Percentiles rank a stretch among this genome's conserved stretches.
Evolutionary conservation across 2,888 invertebrate species (phyloP).

Genomic region (Octonoba sinensis): DNA sequence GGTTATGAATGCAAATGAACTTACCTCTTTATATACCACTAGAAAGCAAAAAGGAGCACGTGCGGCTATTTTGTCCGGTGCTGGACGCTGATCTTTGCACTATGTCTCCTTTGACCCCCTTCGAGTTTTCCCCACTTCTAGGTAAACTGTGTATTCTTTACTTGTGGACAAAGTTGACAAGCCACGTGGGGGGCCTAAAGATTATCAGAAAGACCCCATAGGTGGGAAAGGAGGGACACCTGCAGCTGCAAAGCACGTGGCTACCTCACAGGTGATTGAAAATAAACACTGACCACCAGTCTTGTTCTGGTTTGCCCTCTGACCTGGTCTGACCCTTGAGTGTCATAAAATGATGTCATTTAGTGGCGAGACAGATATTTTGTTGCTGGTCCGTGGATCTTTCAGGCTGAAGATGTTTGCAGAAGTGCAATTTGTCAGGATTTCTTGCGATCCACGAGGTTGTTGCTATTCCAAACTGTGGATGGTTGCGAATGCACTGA

Average conservation of each 20-base stretch:
- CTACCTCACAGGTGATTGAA: conserved; percentile 49
- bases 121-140: conserved; percentile 24
- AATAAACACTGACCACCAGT: conserved; percentile 62
- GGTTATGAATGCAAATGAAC: not conserved
- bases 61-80: conserved; percentile 29
- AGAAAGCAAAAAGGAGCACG: conserved; percentile 21
- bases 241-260: conserved; percentile 39
- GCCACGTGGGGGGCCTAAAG: conserved; percentile 45
- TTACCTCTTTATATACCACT: not conserved
- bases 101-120: conserved; percentile 44
- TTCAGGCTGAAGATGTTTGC: conserved; percentile 38
- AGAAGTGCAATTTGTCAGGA: conserved; percentile 59
- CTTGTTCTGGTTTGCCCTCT: conserved; percentile 47
- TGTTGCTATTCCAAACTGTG: conserved; percentile 15
- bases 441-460: conserved; percentile 28
- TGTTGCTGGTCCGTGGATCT: conserved; percentile 9
- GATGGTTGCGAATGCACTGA: conserved; percentile 26
- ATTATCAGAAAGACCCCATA: conserved; percentile 18
- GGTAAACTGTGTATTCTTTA: conserved; percentile 20
- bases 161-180: conserved; percentile 35
- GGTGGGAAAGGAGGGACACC: conserved; percentile 37
- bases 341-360: conserved; percentile 52
- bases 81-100: conserved; percentile 26
- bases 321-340: conserved; percentile 5
- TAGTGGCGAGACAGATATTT: conserved; percentile 21